Base-by-base conservation (phyloP, 2,797 vertebrate genomes). In the Anomalospiza imberbis region DNA sequence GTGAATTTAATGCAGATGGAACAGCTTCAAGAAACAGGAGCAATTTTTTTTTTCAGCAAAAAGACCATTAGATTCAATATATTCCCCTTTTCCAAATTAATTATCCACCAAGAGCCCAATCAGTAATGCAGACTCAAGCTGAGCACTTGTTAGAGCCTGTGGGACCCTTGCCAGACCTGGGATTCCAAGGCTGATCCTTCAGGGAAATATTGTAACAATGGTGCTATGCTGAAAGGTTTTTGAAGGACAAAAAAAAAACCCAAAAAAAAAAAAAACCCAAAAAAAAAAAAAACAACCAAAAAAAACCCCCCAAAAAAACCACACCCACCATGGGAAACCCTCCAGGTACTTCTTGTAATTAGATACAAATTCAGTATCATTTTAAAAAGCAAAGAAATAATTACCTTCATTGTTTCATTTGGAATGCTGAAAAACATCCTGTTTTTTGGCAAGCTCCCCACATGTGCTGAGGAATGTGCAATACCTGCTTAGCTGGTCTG, bases 361-460 rank as follows among this genome's bases (percentile, higher is more conserved):
- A 73, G 36, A 94, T 62, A 79, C 55, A 84, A 95, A 91, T 81
- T 85, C 54, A 38, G 13, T 58, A 72, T 81, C 3, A 31, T 85
- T 77, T 94, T 72, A 28, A 57, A 85, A 91, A 77, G 40, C 34
- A 83, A 75, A 68, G 20, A 67, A 74, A 80, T 85, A 77, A 91
- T 84, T 85, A 51, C 40, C 26, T 58, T 80, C 15, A 38, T 51
- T 92, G 31, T 88, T 89, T 68, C 38, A 20, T 44, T 57, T 80
- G 70, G n/a, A 93, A 88, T 60, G 24, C 36, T 82, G 71, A 51
- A 77, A 72, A 60, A 3, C 16, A n/a, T 24, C 7, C 32, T 36
- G 4, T 7, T 63, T 79, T 88, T 50, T 1, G 0, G 36, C 42
- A 71, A 8, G 13, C 1, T 85, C 17, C 5, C 10, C 0, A 1